These are phyloP conservation scores for Cercopithecus diana DNA, from an alignment of 2,797 vertebrate species.

Conservation along the genomic window DNA sequence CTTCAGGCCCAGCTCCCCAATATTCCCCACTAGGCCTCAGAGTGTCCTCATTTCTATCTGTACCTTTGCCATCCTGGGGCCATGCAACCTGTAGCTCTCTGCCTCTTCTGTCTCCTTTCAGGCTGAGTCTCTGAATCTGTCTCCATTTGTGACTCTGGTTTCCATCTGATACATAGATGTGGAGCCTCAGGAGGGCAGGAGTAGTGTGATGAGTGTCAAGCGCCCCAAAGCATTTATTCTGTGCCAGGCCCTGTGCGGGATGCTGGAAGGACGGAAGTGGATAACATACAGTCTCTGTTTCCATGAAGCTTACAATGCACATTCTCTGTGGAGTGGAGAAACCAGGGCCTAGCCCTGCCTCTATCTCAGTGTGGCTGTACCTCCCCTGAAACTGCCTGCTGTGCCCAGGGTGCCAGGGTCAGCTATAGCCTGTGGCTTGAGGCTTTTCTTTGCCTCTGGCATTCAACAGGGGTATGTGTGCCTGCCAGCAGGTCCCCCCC, in stretches of 20 bases:
- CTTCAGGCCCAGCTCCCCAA: slow-evolving; percentile 32
- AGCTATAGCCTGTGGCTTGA: slow-evolving; percentile 24
- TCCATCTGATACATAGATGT: neutral
- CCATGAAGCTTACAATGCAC: slow-evolving; percentile 36
- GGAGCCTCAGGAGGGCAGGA: neutral
- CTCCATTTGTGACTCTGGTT: slow-evolving; percentile 38
- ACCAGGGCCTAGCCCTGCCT: slow-evolving; percentile 22
- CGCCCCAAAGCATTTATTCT: neutral
- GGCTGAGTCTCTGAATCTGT: slow-evolving; percentile 9
- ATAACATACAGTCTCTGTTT: slow-evolving; percentile 5
- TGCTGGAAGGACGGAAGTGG: neutral
- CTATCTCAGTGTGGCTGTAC: neutral
- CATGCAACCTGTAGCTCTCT: neutral
- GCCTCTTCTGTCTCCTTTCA: neutral
- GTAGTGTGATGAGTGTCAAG: neutral
- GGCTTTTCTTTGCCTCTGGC: slow-evolving; percentile 37
- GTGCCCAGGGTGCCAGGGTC: neutral
- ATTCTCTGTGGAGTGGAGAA: slow-evolving; percentile 51
- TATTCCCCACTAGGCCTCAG: neutral
- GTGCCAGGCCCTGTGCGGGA: neutral
- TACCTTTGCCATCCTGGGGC: slow-evolving; percentile 6
- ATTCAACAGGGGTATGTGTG: neutral
- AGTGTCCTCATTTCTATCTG: slow-evolving; percentile 7
- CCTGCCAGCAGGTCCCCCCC: neutral
- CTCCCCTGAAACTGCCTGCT: neutral